phyloP scores from a whole-genome alignment of 2,888 invertebrate genomes.

The Drosophila falleni region DNA sequence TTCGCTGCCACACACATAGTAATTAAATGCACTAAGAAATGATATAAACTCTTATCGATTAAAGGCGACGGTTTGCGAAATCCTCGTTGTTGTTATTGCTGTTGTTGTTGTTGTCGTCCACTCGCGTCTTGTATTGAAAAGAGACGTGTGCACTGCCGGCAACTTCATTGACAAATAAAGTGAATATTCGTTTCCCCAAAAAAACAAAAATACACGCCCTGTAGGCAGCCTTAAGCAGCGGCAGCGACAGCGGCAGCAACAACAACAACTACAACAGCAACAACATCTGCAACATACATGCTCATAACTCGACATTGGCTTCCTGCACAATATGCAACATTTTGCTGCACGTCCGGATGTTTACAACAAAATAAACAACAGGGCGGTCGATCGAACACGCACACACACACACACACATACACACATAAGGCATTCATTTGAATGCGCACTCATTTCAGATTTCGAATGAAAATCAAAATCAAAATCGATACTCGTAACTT shows the following conservation, averaged over 20 bases:
- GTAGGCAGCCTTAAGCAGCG: conserved; percentile 34
- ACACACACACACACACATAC: conserved; percentile 16
- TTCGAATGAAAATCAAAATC: conserved; percentile 40
- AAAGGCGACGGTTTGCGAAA: conserved; percentile 43
- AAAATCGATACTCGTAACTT: conserved; percentile 57
- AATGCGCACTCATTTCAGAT: conserved; percentile 43
- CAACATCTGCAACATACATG: conserved; percentile 18
- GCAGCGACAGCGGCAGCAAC: not conserved
- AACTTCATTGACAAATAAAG: conserved; percentile 79
- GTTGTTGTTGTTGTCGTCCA: conserved; percentile 8
- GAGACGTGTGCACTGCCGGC: conserved; percentile 76
- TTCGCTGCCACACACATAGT: conserved; percentile 56
- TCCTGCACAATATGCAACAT: conserved; percentile 80
- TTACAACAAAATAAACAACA: conserved; percentile 78
- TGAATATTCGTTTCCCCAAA: conserved; percentile 50
- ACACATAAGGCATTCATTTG: conserved; percentile 21
- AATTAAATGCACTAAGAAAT: conserved; percentile 75
- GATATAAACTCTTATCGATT: conserved; percentile 49
- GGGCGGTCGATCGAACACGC: conserved; percentile 7
- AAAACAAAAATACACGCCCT: conserved; percentile 66
- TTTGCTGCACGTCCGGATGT: conserved; percentile 81
- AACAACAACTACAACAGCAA: not conserved
- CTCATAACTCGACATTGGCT: conserved; percentile 61
- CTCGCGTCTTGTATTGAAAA: conserved; percentile 16
- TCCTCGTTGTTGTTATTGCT: conserved; percentile 17